Conservation (phyloP, 2,888 invertebrate genomes). For the Monoplex corrugatus region DNA sequence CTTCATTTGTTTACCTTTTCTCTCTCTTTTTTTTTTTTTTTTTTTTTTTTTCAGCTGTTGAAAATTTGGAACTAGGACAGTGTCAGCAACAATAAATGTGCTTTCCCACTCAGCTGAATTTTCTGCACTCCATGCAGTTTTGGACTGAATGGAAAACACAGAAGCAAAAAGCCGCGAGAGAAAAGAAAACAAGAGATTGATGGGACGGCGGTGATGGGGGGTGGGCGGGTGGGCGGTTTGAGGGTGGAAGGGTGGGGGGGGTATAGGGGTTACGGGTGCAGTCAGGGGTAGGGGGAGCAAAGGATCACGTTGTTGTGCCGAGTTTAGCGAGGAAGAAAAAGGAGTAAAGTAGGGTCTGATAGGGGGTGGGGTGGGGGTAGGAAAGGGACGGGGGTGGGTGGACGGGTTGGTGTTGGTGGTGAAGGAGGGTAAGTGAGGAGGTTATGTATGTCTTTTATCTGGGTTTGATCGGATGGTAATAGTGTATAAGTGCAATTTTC, state of each 20-base stretch:
- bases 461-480: no score
- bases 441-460: no score
- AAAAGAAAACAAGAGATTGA: background rate
- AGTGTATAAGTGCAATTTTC: no score
- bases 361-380: background rate
- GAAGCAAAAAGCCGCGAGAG: no score
- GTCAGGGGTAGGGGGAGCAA: background rate
- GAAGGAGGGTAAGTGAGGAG: background rate
- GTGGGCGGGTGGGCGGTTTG: background rate
- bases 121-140: no score
- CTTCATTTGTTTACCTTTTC: no score
- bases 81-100: no score
- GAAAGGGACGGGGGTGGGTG: background rate
- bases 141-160: no score
- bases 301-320: background rate
- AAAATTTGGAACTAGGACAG: no score
- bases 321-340: background rate
- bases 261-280: background rate
- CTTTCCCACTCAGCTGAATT: no score
- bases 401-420: background rate
- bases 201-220: background rate
- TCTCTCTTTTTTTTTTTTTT: no score
- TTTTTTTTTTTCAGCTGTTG: no score
- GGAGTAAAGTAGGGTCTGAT: background rate
- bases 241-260: background rate